Evolutionary conservation across 2,888 invertebrate species (phyloP), one percentile per base, ranked within the genome.

Genomic region (Trichogramma evanescens): DNA sequence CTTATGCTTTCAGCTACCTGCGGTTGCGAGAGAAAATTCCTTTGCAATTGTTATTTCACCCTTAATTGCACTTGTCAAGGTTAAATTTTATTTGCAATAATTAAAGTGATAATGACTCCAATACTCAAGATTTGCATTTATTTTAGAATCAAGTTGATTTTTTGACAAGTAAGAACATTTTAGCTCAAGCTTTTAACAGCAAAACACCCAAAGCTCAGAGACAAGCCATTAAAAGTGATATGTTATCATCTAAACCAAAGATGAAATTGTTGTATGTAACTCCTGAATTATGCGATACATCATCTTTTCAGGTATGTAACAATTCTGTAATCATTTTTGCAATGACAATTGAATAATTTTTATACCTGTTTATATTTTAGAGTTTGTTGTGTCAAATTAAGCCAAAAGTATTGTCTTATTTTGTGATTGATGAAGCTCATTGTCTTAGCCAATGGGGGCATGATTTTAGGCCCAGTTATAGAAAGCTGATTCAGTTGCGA

Each of bases 371-470:
- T 64, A 1, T 50, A 69, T 67, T 45, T 43, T 45, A 26, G 26
- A 26, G 3, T 26, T 52, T 66, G 8, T 59, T 69, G 5, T 56
- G 54, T 54, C 49, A 50, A 58, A 55, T 49, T 59, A 64, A 62
- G 39, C 48, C 58, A 41, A 61, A 59, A 50, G 59, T 55, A 1
- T 50, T 99, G 4, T 89, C 91, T 0, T 95, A 93, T 77, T 86
- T 99, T 69, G 89, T 96, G 38, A 90, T 99, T 8, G 99, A 99
- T 79, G 99, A 99, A 81, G 96, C 95, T 2, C 96, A 96, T 79
- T 96, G 96, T 80, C 94, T 99, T 0, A 95, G 95, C 70, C 91
- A 98, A 71, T 99, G 98, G 99, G 99, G 99, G 0, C 98, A 98
- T 79, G 97, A 98, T 78, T 99, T 99, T 77, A 83, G 95, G 6